Base-by-base conservation (phyloP, 37 sponge, comb jelly and placozoan species). In the Aplysina aerophoba region DNA sequence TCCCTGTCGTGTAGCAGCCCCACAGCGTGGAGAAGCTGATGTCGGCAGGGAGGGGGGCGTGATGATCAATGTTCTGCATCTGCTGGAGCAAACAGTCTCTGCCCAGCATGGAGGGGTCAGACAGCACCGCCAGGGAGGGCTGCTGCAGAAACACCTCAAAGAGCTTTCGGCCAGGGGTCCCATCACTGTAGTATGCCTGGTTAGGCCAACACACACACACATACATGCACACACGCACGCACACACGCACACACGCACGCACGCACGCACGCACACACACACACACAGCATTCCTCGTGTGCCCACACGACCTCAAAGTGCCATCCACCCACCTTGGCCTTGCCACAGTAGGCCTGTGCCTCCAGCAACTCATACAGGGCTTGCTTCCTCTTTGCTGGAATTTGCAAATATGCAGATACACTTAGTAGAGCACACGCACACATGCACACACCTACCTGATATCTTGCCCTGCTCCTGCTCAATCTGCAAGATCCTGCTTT, bases 71-170 rank as follows among this genome's bases (percentile, higher is more conserved):
- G 37, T 90, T 81, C 58, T 59, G 83, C 78, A 96, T 21, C 31
- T 88, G 74, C 21, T 25, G 31, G n/a, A 84, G 64, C 15, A 93
- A 80, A 19, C 67, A 87, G 33, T 85, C 80, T 56, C 61, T 77
- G 19, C 92, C 94, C 55, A 85, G 72, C 87, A 96, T 84, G 59
- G 77, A 83, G 73, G 94, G 92, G 72, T 96, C 96, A 55, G 89
- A 81, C 72, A 93, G 73, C 27, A 87, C 65, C 24, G 41, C 59
- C 24, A 96, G 68, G 60, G 64, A 69, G 78, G 79, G 67, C 12
- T 79, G 77, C 27, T 88, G 53, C 57, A 95, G 79, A 39, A 71
- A 36, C 39, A 95, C 87, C 85, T 81, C 61, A 57, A 95, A 88
- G 83, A 95, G 68, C 57, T 80, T 59, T 0, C 59, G 64, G 15